These are phyloP conservation scores for Tortricodes alternella DNA, from an alignment of 2,888 invertebrate species.

Conservation along the genomic window DNA sequence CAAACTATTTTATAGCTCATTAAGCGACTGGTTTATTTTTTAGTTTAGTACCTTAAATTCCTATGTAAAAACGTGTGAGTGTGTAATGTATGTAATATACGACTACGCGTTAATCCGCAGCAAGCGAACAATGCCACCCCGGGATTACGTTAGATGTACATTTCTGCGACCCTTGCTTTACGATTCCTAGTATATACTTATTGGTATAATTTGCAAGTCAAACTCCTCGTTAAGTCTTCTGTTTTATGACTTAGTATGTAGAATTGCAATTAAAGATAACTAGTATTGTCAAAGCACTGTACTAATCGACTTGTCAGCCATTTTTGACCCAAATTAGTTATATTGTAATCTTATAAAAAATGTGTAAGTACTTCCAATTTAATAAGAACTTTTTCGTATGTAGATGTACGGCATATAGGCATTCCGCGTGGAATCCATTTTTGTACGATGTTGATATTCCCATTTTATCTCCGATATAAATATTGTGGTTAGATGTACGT, in stretches of 20 bases:
- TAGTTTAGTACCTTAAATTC: constrained; percentile 74
- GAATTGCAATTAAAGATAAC: constrained; percentile 62
- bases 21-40: constrained; percentile 80
- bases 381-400: constrained; percentile 75
- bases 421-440: constrained; percentile 64
- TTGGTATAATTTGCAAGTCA: constrained; percentile 52
- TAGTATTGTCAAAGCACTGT: constrained; percentile 70
- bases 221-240: constrained; percentile 67
- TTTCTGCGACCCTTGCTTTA: constrained; percentile 38
- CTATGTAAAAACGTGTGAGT: constrained; percentile 80
- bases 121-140: constrained; percentile 50
- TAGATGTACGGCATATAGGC: constrained; percentile 73
- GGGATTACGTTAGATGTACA: constrained; percentile 59
- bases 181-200: constrained; percentile 41
- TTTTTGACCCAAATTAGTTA: constrained; percentile 76
- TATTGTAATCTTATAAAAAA: constrained; percentile 62
- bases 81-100: constrained; percentile 75
- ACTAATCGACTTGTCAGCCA: constrained; percentile 72
- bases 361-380: constrained; percentile 81
- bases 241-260: constrained; percentile 67
- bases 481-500: constrained; percentile 31
- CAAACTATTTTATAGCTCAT: constrained; percentile 75
- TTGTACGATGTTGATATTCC: constrained; percentile 64
- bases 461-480: constrained; percentile 54
- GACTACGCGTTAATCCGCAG: constrained; percentile 62